Conservation (phyloP, 2,888 invertebrate genomes). For the Drosophila borealis region DNA sequence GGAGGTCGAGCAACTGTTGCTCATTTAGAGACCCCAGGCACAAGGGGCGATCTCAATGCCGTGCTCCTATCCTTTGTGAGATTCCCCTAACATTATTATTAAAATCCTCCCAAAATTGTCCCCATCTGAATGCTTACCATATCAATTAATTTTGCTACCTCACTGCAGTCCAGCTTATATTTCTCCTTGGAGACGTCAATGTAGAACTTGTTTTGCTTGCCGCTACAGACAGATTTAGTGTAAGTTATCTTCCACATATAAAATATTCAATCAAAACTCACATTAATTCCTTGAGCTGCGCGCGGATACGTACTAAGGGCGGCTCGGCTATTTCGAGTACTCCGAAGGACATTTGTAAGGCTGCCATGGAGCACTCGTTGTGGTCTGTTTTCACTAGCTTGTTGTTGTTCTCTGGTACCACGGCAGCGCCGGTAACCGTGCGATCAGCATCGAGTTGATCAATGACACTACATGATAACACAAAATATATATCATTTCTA, state of each 20-base stretch:
- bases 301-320: conserved; percentile 74
- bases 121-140: conserved; percentile 72
- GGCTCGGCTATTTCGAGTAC: conserved; percentile 80
- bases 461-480: conserved; percentile 45
- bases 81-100: no score
- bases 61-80: no score
- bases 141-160: conserved; percentile 77
- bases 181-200: conserved; percentile 83
- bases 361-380: conserved; percentile 59
- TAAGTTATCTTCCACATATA: background rate
- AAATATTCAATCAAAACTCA: conserved; percentile 34
- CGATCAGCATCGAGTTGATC: conserved; percentile 45
- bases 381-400: conserved; percentile 14
- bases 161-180: conserved; percentile 81
- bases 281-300: conserved; percentile 83
- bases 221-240: conserved; percentile 55
- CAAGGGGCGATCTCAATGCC: no score
- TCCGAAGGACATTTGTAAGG: conserved; percentile 77
- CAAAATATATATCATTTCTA: background rate
- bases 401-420: conserved; percentile 17
- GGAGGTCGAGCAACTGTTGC: no score
- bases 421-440: background rate
- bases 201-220: conserved; percentile 83
- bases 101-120: background rate
- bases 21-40: no score